These are phyloP conservation scores for Drosophila fuyamai DNA, from an alignment of 1,140 invertebrate species.

Conservation along the genomic window DNA sequence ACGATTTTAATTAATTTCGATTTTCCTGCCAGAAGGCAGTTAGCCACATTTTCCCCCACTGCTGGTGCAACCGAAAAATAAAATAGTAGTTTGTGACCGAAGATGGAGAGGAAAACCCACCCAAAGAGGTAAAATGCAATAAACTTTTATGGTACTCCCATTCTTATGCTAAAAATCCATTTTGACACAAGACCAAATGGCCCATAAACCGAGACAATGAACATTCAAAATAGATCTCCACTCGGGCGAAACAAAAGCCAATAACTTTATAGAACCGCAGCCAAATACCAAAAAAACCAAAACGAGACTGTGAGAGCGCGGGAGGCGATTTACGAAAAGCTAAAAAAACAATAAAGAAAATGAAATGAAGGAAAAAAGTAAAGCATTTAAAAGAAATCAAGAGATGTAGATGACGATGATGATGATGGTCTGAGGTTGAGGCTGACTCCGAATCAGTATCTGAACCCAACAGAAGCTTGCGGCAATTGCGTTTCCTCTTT, in stretches of 20 bases:
- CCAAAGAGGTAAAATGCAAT: constrained; percentile 61
- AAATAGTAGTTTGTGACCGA: constrained; percentile 3
- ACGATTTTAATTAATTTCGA: constrained; percentile 59
- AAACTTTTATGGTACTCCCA: constrained; percentile 62
- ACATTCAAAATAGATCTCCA: constrained; percentile 57
- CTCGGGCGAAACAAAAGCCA: constrained; percentile 68
- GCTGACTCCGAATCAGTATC: constrained; percentile 24
- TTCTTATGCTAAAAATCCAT: constrained; percentile 76
- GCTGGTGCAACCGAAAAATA: constrained; percentile 36
- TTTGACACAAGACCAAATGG: constrained; percentile 50
- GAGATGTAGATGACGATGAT: constrained; percentile 70
- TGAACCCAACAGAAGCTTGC: constrained; percentile 77
- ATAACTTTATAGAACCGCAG: constrained; percentile 72
- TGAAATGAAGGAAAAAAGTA: constrained; percentile 45
- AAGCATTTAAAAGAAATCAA: constrained; percentile 79
- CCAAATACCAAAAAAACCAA: constrained; percentile 18
- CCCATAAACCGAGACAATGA: constrained; percentile 69
- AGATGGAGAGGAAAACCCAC: constrained; percentile 51
- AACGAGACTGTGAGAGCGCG: constrained; percentile 70
- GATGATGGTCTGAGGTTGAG: constrained; percentile 31
- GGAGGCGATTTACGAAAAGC: constrained; percentile 68
- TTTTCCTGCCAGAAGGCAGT: constrained; percentile 41
- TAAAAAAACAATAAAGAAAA: constrained; percentile 15
- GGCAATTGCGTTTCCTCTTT: constrained; percentile 80
- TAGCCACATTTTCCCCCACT: constrained; percentile 32